Percentiles rank a stretch among this genome's conserved stretches.
Conservation (phyloP, 2,888 invertebrate genomes). For the Cephus sareptanus region DNA sequence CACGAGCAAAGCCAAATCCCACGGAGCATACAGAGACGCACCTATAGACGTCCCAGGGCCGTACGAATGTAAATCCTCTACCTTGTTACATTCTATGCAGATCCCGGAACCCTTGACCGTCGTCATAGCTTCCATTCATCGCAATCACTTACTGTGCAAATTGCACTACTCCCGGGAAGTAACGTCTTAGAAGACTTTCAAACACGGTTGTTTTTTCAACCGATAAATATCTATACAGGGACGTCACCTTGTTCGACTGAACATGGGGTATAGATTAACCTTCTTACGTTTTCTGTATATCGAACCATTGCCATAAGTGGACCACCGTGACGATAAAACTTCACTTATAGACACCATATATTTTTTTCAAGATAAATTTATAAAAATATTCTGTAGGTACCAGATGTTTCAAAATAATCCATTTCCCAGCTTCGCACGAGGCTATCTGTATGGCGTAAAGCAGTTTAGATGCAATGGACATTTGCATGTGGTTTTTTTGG, state of each 20-base stretch:
- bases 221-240: constrained; percentile 51
- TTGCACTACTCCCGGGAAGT: constrained; percentile 15
- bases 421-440: not conserved
- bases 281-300: not conserved
- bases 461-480: not conserved
- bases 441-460: not conserved
- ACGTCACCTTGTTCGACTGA: not conserved
- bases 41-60: not conserved
- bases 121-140: constrained; percentile 10
- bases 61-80: not conserved
- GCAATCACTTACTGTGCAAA: constrained; percentile 30
- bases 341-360: not conserved
- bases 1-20: not conserved
- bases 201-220: constrained; percentile 52
- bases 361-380: not conserved
- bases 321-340: not conserved
- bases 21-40: not conserved
- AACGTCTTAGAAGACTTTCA: constrained; percentile 35
- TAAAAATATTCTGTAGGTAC: not conserved
- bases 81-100: not conserved
- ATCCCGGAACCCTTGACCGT: not conserved
- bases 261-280: not conserved
- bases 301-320: not conserved
- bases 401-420: not conserved
- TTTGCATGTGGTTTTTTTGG: not conserved